These are phyloP conservation scores for Peromyscus aztecus DNA, from an alignment of 2,797 vertebrate genomes.

Conservation along the genomic window DNA sequence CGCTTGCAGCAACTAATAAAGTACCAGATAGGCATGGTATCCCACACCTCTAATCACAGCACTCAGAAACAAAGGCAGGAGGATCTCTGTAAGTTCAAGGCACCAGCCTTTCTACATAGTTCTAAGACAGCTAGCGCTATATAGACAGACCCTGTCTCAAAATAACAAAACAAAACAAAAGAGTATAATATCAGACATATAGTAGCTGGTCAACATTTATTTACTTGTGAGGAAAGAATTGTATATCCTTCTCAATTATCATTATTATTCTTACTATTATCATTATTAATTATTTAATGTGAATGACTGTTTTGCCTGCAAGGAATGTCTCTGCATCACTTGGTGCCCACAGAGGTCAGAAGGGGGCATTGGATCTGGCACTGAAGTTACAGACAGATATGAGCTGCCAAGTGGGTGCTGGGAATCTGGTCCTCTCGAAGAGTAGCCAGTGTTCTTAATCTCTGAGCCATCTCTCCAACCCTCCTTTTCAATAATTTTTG, in stretches of 20 bases:
- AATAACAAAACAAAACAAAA: not conserved
- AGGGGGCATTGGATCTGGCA: not conserved
- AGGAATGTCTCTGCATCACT: not conserved
- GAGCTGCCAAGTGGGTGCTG: not conserved
- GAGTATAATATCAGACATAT: not conserved
- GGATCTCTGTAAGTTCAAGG: not conserved
- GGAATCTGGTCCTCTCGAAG: not conserved
- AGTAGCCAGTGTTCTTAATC: not conserved
- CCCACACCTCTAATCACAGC: not conserved
- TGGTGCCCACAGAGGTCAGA: not conserved
- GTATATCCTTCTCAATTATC: not conserved
- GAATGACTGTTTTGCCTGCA: not conserved
- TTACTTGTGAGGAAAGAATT: not conserved
- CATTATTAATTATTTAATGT: not conserved
- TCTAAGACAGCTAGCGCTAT: not conserved
- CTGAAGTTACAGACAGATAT: not conserved
- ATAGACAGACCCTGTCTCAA: not conserved
- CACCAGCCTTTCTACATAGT: not conserved
- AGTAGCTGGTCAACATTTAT: not conserved
- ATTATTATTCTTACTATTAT: not conserved
- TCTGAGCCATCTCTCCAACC: not conserved
- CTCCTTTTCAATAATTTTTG: not conserved
- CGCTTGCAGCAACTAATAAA: constrained; percentile 5
- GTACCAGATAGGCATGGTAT: not conserved
- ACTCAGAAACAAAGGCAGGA: not conserved